phyloP scores from a whole-genome alignment of 1,140 invertebrate species.

The Drosophila neocordata region DNA sequence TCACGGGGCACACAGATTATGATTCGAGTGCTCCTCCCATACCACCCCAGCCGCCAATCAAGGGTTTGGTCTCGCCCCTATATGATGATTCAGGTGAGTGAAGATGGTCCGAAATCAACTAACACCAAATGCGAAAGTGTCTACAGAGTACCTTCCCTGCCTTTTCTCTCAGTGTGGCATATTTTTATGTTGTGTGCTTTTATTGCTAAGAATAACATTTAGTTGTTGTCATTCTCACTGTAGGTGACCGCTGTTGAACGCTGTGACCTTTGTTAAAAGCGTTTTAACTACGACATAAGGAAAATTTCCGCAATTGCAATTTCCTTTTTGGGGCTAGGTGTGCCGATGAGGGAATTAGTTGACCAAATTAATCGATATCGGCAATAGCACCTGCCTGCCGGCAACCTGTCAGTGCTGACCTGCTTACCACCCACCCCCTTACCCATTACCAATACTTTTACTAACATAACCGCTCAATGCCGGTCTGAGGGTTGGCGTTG shows the following conservation, averaged over 20 bases:
- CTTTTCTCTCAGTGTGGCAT: neutral
- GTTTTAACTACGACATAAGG: slow-evolving; percentile 42
- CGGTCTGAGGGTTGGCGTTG: slow-evolving; percentile 52
- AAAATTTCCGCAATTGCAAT: slow-evolving; percentile 76
- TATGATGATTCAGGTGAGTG: slow-evolving; percentile 70
- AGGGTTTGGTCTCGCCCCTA: slow-evolving; percentile 50
- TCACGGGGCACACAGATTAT: slow-evolving; percentile 61
- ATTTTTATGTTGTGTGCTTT: neutral
- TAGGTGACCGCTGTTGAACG: slow-evolving; percentile 10
- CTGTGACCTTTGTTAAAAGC: slow-evolving; percentile 64
- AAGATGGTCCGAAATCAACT: slow-evolving; percentile 12
- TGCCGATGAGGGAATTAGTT: slow-evolving; percentile 51
- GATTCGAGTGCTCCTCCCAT: slow-evolving; percentile 74
- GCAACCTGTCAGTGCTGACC: slow-evolving; percentile 54
- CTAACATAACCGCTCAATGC: neutral
- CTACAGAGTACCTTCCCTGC: too few species aligned
- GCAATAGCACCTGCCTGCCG: slow-evolving; percentile 51
- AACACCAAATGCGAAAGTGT: neutral
- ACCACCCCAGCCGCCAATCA: slow-evolving; percentile 68
- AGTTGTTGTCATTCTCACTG: neutral
- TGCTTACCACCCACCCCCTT: slow-evolving; percentile 51
- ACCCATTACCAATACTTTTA: slow-evolving; percentile 1
- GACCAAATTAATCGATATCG: slow-evolving; percentile 73
- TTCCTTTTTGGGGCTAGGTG: slow-evolving; percentile 59
- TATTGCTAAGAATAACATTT: slow-evolving; percentile 1